phyloP scores from a whole-genome alignment of 1,140 invertebrate genomes.

The Philotrypesis tridentata region DNA sequence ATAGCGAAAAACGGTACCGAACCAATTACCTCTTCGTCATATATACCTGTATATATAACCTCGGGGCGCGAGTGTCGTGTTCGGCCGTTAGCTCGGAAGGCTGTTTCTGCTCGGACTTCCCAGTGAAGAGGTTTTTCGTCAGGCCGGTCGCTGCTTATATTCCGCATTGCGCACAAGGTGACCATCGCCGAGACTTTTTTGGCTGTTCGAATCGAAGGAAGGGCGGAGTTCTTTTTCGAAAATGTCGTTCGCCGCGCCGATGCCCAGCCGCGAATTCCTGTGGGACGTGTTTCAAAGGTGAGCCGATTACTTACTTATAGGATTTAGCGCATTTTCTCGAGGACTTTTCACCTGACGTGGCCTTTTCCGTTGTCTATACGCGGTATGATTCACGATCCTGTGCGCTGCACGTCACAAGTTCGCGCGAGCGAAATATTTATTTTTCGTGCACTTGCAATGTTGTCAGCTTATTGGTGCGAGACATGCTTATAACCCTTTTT shows the following conservation, averaged over 20 bases:
- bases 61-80: no score
- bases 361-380: background rate
- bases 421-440: background rate
- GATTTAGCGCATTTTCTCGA: constrained; percentile 23
- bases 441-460: no score
- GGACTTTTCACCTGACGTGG: constrained; percentile 33
- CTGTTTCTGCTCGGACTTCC: background rate
- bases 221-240: constrained; percentile 6
- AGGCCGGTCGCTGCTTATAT: background rate
- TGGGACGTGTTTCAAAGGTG: constrained; percentile 89
- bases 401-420: background rate
- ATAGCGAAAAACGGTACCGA: no score
- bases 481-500: no score
- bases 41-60: no score
- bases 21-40: no score
- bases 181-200: background rate
- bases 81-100: background rate
- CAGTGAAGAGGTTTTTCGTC: background rate
- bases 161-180: background rate
- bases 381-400: background rate
- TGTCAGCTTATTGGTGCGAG: no score
- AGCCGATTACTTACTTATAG: constrained; percentile 21
- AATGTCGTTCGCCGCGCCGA: constrained; percentile 76
- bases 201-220: background rate
- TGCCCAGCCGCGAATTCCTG: constrained; percentile 85